Conservation (phyloP, 2,888 invertebrate genomes). For the Leptinotarsa tumamoca region DNA sequence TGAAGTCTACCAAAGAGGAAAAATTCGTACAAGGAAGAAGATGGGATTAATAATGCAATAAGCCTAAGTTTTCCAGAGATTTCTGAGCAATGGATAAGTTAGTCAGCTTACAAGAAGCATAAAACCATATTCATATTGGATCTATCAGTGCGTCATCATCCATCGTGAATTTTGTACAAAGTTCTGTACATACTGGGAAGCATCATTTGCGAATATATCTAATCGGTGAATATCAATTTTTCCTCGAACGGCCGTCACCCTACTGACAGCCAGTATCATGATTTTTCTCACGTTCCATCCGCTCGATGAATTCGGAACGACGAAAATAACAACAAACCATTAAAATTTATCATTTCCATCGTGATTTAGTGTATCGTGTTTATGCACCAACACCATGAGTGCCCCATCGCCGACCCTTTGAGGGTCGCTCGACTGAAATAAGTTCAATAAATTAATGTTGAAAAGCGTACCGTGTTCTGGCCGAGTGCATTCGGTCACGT, state of each 20-base stretch:
- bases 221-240: background rate
- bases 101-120: no score
- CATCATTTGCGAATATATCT: no score
- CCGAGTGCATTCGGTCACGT: constrained; percentile 40
- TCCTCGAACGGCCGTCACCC: background rate
- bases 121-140: no score
- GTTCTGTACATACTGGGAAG: no score
- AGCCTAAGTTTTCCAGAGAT: no score
- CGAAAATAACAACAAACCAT: constrained; percentile 52
- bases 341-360: constrained; percentile 52
- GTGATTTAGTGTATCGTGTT: constrained; percentile 45
- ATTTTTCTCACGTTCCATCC: constrained; percentile 42
- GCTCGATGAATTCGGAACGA: constrained; percentile 26
- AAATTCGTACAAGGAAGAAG: no score
- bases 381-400: constrained; percentile 36
- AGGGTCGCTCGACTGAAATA: constrained; percentile 46
- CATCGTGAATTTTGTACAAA: no score
- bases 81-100: no score
- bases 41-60: no score
- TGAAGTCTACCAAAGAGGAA: no score
- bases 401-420: constrained; percentile 34
- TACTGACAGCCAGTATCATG: constrained; percentile 3
- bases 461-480: constrained; percentile 40
- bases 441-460: constrained; percentile 52
- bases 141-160: no score